phyloP scores from a whole-genome alignment of 1,140 invertebrate species.

The Dendrolimus punctatus region DNA sequence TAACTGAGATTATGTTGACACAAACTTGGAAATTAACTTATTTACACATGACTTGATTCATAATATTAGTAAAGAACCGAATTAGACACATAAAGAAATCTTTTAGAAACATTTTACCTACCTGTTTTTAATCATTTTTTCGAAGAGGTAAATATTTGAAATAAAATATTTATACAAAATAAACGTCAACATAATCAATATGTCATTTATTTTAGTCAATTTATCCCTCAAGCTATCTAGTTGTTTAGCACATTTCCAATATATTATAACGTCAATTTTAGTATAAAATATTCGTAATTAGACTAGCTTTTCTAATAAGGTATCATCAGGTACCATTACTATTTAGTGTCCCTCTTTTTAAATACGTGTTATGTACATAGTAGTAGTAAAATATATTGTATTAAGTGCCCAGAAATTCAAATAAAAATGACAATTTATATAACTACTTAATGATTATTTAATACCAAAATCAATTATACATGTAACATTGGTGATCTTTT shows the following conservation, averaged over 20 bases:
- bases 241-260: slow-evolving; percentile 18
- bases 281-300: slow-evolving; percentile 15
- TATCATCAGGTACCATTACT: slow-evolving; percentile 6
- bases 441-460: neutral
- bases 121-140: neutral
- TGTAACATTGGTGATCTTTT: too few species aligned
- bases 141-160: neutral
- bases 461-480: neutral
- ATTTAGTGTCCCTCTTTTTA: slow-evolving; percentile 20
- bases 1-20: too few species aligned
- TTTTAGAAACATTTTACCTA: neutral
- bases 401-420: too few species aligned
- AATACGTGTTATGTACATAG: slow-evolving; percentile 57
- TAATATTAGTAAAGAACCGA: too few species aligned
- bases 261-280: slow-evolving; percentile 12
- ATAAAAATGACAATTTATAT: too few species aligned
- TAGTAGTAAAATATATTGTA: slow-evolving; percentile 42
- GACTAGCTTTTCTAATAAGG: slow-evolving; percentile 13
- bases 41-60: too few species aligned
- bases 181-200: slow-evolving; percentile 18
- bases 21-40: too few species aligned
- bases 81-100: too few species aligned
- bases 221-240: slow-evolving; percentile 52
- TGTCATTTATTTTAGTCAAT: slow-evolving; percentile 61
- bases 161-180: slow-evolving; percentile 1